Evolutionary conservation across 1,140 invertebrate species (phyloP).

Genomic region (Penaeus chinensis): DNA sequence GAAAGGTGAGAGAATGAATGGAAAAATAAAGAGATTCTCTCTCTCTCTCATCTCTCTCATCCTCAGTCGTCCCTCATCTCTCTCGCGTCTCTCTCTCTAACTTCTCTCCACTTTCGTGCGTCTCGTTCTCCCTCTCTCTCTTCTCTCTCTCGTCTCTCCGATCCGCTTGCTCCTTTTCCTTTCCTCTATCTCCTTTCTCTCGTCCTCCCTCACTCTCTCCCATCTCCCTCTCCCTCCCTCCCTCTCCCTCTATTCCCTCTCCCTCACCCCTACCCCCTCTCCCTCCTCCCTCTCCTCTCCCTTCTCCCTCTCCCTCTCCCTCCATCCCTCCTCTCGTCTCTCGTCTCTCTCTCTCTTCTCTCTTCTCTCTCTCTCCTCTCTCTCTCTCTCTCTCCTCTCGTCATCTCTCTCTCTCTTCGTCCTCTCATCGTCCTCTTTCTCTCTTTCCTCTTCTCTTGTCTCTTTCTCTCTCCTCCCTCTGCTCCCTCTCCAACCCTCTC

Average conservation of each 20-base stretch:
- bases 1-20: too few species aligned
- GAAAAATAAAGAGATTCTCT: too few species aligned
- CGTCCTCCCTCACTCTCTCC: background rate
- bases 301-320: background rate
- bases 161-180: background rate
- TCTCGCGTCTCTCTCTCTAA: background rate
- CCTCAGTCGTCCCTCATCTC: too few species aligned
- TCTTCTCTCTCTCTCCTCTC: background rate
- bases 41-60: too few species aligned
- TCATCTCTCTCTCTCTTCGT: background rate
- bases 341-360: too few species aligned
- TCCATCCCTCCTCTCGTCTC: too few species aligned
- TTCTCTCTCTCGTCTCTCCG: background rate
- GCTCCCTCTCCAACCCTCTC: background rate
- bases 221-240: slow-evolving; percentile 2
- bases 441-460: too few species aligned
- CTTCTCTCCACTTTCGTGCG: background rate
- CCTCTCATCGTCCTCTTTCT: background rate
- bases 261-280: background rate
- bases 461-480: too few species aligned
- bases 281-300: background rate
- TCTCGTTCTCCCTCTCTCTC: too few species aligned
- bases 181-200: too few species aligned
- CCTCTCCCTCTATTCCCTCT: background rate
- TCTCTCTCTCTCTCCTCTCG: background rate